Percentiles rank a stretch among this genome's conserved stretches.
These are phyloP conservation scores for Tribolium castaneum DNA, from an alignment of 1,140 invertebrate species.

Conservation along the genomic window DNA sequence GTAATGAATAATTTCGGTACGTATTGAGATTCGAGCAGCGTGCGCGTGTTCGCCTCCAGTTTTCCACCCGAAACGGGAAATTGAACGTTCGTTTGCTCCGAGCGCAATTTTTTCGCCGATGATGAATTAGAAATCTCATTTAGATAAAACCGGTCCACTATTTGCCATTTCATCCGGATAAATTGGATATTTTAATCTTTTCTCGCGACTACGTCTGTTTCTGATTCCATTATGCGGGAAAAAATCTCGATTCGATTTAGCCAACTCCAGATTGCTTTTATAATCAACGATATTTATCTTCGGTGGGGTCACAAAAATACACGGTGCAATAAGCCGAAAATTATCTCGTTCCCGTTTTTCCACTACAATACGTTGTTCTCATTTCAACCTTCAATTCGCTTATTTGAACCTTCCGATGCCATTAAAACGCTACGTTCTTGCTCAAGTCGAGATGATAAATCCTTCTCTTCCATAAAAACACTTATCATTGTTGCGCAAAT, in stretches of 20 bases:
- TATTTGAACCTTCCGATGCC: constrained; percentile 4
- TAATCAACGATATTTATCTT: constrained; percentile 23
- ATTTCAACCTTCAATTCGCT: not conserved
- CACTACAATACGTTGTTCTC: not conserved
- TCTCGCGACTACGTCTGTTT: not conserved
- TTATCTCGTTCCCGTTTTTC: not conserved
- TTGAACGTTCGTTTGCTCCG: constrained; percentile 4
- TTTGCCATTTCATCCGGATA: constrained; percentile 20
- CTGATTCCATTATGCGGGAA: not conserved
- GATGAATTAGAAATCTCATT: constrained; percentile 36
- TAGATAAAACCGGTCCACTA: constrained; percentile 22
- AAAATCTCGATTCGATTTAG: constrained; percentile 20
- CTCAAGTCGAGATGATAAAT: constrained; percentile 12
- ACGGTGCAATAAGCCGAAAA: not conserved
- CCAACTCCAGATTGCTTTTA: constrained; percentile 17
- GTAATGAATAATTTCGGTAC: constrained; percentile 4
- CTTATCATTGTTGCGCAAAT: constrained; percentile 35
- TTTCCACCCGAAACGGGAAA: constrained; percentile 4
- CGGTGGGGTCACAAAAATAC: not conserved
- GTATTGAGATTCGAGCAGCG: not conserved
- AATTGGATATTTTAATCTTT: constrained; percentile 28
- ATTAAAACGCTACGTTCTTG: not conserved
- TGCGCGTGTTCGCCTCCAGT: not conserved
- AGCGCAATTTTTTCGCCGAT: constrained; percentile 7
- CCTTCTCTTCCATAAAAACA: constrained; percentile 13